These are phyloP conservation scores for Gymnocephalus cernua DNA, from an alignment of 2,113 vertebrate species.

Conservation along the genomic window DNA sequence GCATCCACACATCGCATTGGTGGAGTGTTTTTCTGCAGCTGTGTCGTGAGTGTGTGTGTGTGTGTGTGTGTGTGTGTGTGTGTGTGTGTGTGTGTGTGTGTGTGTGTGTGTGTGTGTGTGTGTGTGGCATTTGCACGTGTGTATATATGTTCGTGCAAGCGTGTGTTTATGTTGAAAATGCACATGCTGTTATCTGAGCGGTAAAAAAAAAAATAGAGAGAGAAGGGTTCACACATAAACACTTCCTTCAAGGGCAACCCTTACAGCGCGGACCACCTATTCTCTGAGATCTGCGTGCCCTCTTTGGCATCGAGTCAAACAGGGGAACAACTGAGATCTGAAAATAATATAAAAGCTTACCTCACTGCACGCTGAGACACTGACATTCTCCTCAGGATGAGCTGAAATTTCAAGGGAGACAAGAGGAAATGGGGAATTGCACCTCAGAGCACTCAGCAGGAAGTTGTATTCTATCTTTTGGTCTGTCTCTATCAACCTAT, in stretches of 20 bases:
- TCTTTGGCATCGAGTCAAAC: slow-evolving; percentile 62
- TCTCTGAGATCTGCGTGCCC: slow-evolving; percentile 41
- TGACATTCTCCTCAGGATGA: slow-evolving; percentile 57
- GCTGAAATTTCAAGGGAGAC: slow-evolving; percentile 56
- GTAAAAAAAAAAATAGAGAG: slow-evolving; percentile 41
- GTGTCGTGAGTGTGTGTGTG: neutral
- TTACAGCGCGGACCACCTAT: slow-evolving; percentile 42
- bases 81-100: slow-evolving; percentile 16
- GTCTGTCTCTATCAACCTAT: slow-evolving; percentile 75
- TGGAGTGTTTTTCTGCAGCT: slow-evolving; percentile 39
- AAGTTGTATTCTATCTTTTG: slow-evolving; percentile 51
- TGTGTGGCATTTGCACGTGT: slow-evolving; percentile 10
- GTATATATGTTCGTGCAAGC: neutral
- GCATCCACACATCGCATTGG: slow-evolving; percentile 49
- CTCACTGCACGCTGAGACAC: slow-evolving; percentile 41
- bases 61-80: neutral
- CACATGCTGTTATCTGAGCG: slow-evolving; percentile 41
- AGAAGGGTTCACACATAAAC: slow-evolving; percentile 76
- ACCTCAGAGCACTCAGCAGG: slow-evolving; percentile 55
- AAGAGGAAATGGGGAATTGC: slow-evolving; percentile 44
- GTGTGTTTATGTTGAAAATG: slow-evolving; percentile 52
- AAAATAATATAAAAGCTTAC: slow-evolving; percentile 62
- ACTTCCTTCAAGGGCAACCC: slow-evolving; percentile 69
- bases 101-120: neutral
- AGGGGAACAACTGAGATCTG: slow-evolving; percentile 55